Evolutionary conservation across 2,797 vertebrate species (phyloP).

Genomic region (Eospalax fontanierii): DNA sequence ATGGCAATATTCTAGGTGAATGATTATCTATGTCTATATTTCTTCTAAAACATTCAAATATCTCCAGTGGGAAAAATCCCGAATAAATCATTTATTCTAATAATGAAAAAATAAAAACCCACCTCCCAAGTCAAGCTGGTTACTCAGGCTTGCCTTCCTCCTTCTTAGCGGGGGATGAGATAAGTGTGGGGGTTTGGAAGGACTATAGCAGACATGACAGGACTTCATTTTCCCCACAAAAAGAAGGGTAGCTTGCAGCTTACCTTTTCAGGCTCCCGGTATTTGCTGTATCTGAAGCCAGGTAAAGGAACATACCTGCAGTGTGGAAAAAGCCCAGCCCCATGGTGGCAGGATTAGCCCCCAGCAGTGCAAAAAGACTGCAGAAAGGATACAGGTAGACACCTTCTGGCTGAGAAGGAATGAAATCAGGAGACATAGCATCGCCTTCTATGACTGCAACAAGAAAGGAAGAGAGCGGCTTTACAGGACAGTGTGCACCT

Average conservation of each 20-base stretch:
- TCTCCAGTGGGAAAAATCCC: conserved; percentile 25
- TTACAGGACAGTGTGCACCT: no score
- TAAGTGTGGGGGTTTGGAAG: neutral
- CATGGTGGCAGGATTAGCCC: neutral
- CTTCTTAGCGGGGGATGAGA: neutral
- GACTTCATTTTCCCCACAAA: neutral
- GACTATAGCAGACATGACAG: neutral
- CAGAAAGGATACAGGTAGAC: conserved; percentile 97
- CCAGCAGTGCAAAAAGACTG: neutral
- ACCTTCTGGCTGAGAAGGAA: conserved; percentile 95
- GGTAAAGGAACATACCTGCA: conserved; percentile 35
- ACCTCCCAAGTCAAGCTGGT: neutral
- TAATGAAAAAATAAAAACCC: conserved; percentile 73
- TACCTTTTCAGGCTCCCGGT: conserved; percentile 95
- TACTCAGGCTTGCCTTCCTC: neutral
- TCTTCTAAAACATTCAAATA: conserved; percentile 77
- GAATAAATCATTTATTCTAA: conserved; percentile 67
- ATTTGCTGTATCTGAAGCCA: conserved; percentile 94
- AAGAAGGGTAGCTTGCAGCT: neutral
- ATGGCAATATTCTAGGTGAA: conserved; percentile 54
- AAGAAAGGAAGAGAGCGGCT: neutral
- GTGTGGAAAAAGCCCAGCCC: neutral
- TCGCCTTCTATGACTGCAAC: conserved; percentile 97
- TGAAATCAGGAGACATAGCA: conserved; percentile 96
- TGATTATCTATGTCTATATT: conserved; percentile 64